A percentile compares a stretch with the other conserved stretches of the same genome.
These are phyloP conservation scores for Sapayoa aenigma DNA, from an alignment of 2,113 vertebrate species.

Conservation along the genomic window DNA sequence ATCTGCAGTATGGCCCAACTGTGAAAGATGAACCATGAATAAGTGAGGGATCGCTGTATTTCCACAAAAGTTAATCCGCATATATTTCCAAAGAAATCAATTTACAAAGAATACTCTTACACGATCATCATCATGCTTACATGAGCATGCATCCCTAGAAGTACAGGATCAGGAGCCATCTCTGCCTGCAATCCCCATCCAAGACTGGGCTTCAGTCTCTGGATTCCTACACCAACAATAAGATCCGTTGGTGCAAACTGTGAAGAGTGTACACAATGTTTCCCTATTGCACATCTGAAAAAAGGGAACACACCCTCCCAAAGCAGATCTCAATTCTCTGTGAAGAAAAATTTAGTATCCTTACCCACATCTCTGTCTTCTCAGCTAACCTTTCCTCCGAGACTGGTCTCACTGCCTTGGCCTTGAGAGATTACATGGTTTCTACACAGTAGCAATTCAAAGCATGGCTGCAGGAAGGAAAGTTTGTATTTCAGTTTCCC, in stretches of 20 bases:
- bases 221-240: neutral
- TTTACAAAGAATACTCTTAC: neutral
- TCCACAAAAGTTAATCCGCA: neutral
- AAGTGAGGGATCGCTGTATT: too few relatives aligned
- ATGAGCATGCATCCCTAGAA: neutral
- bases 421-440: neutral
- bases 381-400: neutral
- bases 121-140: neutral
- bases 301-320: neutral
- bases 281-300: neutral
- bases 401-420: neutral
- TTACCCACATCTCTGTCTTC: accelerated
- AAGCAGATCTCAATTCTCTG: neutral
- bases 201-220: neutral
- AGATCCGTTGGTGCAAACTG: neutral
- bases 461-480: neutral
- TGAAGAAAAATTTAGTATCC: neutral
- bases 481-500: neutral
- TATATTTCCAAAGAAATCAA: neutral
- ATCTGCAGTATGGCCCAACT: too few relatives aligned
- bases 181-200: neutral
- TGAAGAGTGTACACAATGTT: neutral
- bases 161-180: neutral
- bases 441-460: neutral
- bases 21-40: too few relatives aligned